Conservation (phyloP, 1,140 invertebrate species). For the Phenacoccus solenopsis region DNA sequence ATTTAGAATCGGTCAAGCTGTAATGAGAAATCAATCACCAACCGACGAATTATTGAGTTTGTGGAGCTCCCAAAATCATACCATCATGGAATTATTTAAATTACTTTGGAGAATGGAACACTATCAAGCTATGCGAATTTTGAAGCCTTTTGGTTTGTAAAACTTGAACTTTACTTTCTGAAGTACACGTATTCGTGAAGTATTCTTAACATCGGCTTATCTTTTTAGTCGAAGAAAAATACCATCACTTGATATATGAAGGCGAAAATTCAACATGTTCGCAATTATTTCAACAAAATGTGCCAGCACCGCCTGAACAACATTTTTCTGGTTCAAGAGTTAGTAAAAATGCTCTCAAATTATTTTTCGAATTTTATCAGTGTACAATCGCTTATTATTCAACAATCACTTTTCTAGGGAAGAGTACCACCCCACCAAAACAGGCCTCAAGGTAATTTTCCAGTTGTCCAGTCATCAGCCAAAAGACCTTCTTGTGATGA, state of each 20-base stretch:
- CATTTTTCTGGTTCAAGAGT: not conserved
- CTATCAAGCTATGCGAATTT: constrained; percentile 50
- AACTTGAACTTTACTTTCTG: too few species aligned
- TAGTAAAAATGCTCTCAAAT: too few species aligned
- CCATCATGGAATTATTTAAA: constrained; percentile 59
- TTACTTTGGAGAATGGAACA: constrained; percentile 56
- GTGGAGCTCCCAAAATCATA: constrained; percentile 71
- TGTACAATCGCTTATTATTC: too few species aligned
- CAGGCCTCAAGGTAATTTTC: too few species aligned
- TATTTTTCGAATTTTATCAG: too few species aligned
- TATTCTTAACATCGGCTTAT: not conserved
- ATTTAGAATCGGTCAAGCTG: constrained; percentile 37
- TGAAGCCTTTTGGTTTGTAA: constrained; percentile 43
- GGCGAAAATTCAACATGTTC: constrained; percentile 34
- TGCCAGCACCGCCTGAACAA: not conserved
- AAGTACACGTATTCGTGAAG: not conserved
- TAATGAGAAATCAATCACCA: constrained; percentile 44
- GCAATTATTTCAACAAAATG: not conserved
- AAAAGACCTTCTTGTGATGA: too few species aligned
- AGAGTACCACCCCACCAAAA: not conserved
- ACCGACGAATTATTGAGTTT: constrained; percentile 56
- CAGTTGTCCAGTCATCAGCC: too few species aligned
- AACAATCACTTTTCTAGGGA: too few species aligned
- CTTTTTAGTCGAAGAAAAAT: constrained; percentile 41
- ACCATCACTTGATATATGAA: constrained; percentile 41